Evolutionary conservation across 2,113 vertebrate species (phyloP), one percentile per base, ranked within the genome.

Genomic region (Lophotis ruficrista): DNA sequence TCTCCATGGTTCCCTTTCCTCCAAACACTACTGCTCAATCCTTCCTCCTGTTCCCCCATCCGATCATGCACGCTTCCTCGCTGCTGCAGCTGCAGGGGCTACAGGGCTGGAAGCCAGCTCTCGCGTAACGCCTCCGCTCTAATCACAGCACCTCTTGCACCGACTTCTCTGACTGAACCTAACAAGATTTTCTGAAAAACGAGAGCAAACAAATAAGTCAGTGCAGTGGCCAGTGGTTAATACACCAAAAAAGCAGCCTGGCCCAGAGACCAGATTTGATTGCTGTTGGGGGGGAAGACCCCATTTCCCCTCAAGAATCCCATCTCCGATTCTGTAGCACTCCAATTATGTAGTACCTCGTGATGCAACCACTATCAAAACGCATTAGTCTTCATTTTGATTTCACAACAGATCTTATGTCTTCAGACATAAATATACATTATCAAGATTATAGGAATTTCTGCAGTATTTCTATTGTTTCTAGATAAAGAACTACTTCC

Each of bases 61-160:
- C 0, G 5, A 45, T 22, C 0, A 0, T 1, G 65, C 12, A 51
- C 0, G 1, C 9, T 18, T 31, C 35, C 58, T 38, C 0, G 1
- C 47, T 37, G 57, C 38, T 65, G 61, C 82, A 86, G 84, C 70
- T 61, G 45, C 68, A 64, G 53, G 30, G 27, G 37, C 64, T 72
- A 8, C 48, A 24, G n/a, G 0, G 2, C 71, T 57, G 64, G 69
- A 56, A 81, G 50, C 24, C 51, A 78, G 53, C 53, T 60, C 69
- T 50, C 2, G 1, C 25, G 69, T 13, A 28, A 70, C 50, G 54
- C 38, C 60, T 51, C 84, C 73, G 45, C 75, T 65, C 71, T 58
- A 47, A 50, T 19, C 0, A 0, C 62, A 48, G 45, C n/a, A 65
- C 21, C 14, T 68, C 31, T 31, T 30, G 3, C n/a, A 56, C 23